A percentile compares a stretch with the other conserved stretches of the same genome.
These are phyloP conservation scores for Noctua janthe DNA, from an alignment of 2,888 invertebrate genomes.

Conservation along the genomic window DNA sequence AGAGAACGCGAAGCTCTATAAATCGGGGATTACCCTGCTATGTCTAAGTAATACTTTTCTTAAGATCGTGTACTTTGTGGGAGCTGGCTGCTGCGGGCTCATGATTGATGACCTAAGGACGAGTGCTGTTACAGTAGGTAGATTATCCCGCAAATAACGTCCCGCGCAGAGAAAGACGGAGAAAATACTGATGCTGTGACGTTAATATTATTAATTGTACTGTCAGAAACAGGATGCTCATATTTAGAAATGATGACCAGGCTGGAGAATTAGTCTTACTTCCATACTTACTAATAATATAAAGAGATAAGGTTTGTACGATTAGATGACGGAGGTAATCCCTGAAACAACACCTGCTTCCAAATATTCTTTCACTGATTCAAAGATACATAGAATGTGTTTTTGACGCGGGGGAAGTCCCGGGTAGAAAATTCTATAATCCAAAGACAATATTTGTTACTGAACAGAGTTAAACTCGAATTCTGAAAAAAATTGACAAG, in stretches of 20 bases:
- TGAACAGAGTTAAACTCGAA: background rate
- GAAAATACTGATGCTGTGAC: conserved; percentile 46
- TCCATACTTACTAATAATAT: background rate
- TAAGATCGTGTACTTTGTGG: conserved; percentile 65
- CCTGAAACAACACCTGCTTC: background rate
- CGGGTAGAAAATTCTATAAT: background rate
- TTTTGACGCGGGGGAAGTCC: background rate
- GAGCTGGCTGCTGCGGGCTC: conserved; percentile 62
- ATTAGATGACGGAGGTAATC: accelerated
- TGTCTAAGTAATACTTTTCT: conserved; percentile 66
- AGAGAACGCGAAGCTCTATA: conserved; percentile 61
- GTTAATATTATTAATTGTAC: conserved; percentile 55
- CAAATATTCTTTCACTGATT: background rate
- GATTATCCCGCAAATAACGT: conserved; percentile 63
- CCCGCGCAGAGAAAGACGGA: conserved; percentile 35
- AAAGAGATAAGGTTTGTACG: background rate
- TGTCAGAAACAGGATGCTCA: conserved; percentile 17
- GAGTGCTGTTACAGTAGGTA: conserved; percentile 48
- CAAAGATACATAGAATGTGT: background rate
- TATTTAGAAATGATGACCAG: conserved; percentile 17
- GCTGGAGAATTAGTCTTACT: background rate
- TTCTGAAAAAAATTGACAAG: background rate
- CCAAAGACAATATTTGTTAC: conserved; percentile 1
- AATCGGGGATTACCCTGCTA: conserved; percentile 69
- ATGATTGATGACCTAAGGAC: conserved; percentile 71